phyloP scores from a whole-genome alignment of 2,888 invertebrate species.

The Criorhina ranunculi region DNA sequence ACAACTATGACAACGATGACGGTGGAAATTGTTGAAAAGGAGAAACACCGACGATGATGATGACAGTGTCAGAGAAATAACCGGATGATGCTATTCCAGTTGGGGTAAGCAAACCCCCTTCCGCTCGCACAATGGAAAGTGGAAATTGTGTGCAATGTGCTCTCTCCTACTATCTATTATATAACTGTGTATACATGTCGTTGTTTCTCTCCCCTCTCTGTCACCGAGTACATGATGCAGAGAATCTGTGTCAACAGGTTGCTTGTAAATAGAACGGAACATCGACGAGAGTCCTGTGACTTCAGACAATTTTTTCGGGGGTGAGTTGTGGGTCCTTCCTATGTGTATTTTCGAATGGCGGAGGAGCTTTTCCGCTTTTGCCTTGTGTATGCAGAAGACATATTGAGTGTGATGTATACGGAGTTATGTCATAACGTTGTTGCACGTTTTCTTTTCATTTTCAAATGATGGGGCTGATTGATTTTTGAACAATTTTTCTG shows the following conservation, averaged over 20 bases:
- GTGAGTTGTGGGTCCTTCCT: slow-evolving; percentile 48
- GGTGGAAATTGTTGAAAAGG: slow-evolving; percentile 46
- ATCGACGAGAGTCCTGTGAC: slow-evolving; percentile 60
- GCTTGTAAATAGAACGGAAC: slow-evolving; percentile 76
- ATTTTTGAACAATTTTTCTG: slow-evolving; percentile 52
- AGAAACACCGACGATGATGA: slow-evolving; percentile 34
- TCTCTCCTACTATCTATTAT: slow-evolving; percentile 40
- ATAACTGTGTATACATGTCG: neutral
- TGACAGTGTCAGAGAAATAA: slow-evolving; percentile 31
- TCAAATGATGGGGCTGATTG: slow-evolving; percentile 46
- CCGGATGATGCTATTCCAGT: slow-evolving; percentile 56
- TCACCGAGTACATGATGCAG: slow-evolving; percentile 34
- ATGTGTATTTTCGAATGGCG: slow-evolving; percentile 55
- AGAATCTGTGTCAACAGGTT: slow-evolving; percentile 76
- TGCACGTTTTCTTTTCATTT: slow-evolving; percentile 12
- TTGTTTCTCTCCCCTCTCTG: slow-evolving; percentile 26
- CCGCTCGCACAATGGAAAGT: slow-evolving; percentile 29
- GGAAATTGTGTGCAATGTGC: slow-evolving; percentile 62
- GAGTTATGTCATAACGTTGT: slow-evolving; percentile 67
- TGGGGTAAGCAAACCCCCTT: slow-evolving; percentile 47
- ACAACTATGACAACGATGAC: slow-evolving; percentile 16
- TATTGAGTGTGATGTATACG: slow-evolving; percentile 43
- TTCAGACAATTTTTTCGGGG: slow-evolving; percentile 57
- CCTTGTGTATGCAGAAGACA: slow-evolving; percentile 36
- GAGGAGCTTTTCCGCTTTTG: slow-evolving; percentile 49